These are phyloP conservation scores for Strix occidentalis DNA, from an alignment of 2,797 vertebrate genomes.

Conservation along the genomic window DNA sequence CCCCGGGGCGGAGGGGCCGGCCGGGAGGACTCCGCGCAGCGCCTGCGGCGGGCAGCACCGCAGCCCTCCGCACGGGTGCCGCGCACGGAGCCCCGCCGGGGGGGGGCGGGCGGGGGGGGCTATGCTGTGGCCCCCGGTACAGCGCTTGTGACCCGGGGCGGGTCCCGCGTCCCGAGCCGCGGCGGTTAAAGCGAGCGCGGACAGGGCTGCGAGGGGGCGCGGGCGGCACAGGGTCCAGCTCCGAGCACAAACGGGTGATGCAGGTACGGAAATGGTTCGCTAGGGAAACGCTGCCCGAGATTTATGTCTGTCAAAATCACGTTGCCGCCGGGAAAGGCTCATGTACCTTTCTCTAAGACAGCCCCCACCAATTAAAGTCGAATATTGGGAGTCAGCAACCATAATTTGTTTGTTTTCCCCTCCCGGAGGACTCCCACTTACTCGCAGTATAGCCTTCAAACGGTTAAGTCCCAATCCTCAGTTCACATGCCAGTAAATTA, in stretches of 20 bases:
- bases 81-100: not conserved
- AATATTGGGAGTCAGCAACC: not conserved
- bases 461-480: not conserved
- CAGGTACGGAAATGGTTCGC: fast-evolving
- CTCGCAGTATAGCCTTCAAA: not conserved
- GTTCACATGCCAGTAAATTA: not conserved
- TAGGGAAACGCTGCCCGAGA: not conserved
- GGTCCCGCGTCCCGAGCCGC: not conserved
- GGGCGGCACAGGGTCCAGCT: not conserved
- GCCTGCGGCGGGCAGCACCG: not conserved
- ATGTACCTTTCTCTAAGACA: not conserved
- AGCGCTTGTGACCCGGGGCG: not conserved
- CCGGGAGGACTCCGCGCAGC: not conserved
- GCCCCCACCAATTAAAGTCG: not conserved
- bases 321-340: not conserved
- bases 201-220: too few relatives aligned
- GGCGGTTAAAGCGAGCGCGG: not conserved
- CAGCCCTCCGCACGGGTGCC: not conserved
- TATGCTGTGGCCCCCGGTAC: too few relatives aligned
- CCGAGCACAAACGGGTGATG: fast-evolving
- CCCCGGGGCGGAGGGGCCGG: not conserved
- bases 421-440: not conserved
- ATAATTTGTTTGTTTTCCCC: not conserved
- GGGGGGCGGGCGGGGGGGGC: too few relatives aligned
- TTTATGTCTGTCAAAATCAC: fast-evolving